These are phyloP conservation scores for Idaea biselata DNA, from an alignment of 2,888 invertebrate species.

Conservation along the genomic window DNA sequence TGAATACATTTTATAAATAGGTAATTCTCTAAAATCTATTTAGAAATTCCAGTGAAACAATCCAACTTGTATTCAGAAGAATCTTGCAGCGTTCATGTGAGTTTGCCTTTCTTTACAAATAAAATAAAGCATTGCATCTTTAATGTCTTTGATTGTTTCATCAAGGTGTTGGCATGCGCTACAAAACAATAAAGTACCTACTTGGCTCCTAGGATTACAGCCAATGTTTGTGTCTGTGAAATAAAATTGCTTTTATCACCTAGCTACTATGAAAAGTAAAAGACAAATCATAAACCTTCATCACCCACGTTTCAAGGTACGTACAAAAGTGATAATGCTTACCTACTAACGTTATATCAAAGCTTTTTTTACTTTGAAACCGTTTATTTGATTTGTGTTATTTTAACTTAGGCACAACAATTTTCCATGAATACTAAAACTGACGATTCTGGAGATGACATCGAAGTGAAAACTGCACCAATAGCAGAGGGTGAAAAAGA, in stretches of 20 bases:
- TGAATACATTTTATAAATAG: background rate
- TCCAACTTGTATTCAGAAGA: background rate
- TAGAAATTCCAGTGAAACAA: background rate
- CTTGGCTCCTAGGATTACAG: background rate
- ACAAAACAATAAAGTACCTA: background rate
- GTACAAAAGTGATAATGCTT: slow-evolving; percentile 7
- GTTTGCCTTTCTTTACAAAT: background rate
- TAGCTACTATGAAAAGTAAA: background rate
- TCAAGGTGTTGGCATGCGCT: background rate
- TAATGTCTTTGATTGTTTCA: background rate
- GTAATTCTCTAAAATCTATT: background rate
- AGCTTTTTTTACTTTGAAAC: background rate
- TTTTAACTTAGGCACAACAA: slow-evolving; percentile 8
- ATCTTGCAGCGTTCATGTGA: background rate
- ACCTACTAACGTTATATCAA: slow-evolving; percentile 6
- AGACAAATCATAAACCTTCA: slow-evolving; percentile 1
- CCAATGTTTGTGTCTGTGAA: background rate
- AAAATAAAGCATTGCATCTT: background rate
- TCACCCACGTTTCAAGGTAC: slow-evolving; percentile 7
- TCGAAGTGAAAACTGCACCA: slow-evolving; percentile 20
- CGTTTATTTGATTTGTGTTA: background rate
- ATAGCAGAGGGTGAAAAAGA: slow-evolving; percentile 12
- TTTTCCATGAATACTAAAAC: slow-evolving; percentile 40
- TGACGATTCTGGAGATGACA: slow-evolving; percentile 26
- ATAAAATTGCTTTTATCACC: background rate